Percentiles rank a stretch among this genome's conserved stretches.
Conservation (phyloP, 2,113 vertebrate genomes). For the Cyprinodon variegatus region DNA sequence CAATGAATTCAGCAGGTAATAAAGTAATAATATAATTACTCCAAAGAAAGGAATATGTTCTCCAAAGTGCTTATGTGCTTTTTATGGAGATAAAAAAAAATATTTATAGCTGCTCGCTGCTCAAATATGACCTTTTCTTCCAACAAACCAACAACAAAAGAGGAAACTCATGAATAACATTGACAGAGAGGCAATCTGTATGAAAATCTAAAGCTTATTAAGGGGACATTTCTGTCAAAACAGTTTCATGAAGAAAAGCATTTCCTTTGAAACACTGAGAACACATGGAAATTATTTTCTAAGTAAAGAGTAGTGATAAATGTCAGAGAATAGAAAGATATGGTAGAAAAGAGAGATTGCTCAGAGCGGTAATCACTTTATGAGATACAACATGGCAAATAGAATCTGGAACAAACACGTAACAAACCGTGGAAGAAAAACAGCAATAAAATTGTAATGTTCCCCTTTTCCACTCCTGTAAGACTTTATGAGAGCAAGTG, state of each 20-base stretch:
- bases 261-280: constrained; percentile 38
- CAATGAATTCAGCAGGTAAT: constrained; percentile 19
- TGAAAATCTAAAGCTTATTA: constrained; percentile 61
- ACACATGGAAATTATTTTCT: constrained; percentile 31
- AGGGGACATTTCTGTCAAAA: constrained; percentile 62
- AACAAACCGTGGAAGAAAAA: constrained; percentile 47
- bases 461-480: constrained; percentile 48
- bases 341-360: neutral
- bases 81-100: constrained; percentile 27
- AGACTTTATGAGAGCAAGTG: constrained; percentile 35
- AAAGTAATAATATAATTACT: neutral
- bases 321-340: constrained; percentile 19
- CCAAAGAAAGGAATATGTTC: neutral
- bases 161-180: constrained; percentile 58
- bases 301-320: constrained; percentile 23
- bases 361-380: constrained; percentile 36
- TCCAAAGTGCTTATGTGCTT: constrained; percentile 10
- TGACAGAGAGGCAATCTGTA: constrained; percentile 58
- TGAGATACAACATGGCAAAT: constrained; percentile 43
- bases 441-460: constrained; percentile 40
- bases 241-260: constrained; percentile 48
- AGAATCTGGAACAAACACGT: constrained; percentile 12
- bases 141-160: constrained; percentile 57
- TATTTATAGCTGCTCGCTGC: constrained; percentile 30
- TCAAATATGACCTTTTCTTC: constrained; percentile 68